phyloP scores from a whole-genome alignment of 2,797 vertebrate species.

The Ispidina lecontei region DNA sequence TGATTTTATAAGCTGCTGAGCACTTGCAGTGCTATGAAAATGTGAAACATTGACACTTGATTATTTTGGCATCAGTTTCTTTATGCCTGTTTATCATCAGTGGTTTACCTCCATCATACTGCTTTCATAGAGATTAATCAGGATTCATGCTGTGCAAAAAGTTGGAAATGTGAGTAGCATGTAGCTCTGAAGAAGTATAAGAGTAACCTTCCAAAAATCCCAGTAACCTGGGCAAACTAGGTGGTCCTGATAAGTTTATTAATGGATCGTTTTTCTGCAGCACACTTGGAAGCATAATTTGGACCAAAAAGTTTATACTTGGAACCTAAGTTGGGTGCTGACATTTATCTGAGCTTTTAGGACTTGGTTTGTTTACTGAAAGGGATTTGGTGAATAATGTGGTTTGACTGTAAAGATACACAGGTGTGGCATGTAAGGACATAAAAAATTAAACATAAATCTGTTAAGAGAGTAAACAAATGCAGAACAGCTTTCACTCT shows the following conservation, averaged over 20 bases:
- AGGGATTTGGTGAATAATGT: neutral
- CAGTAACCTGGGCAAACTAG: neutral
- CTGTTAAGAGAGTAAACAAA: neutral
- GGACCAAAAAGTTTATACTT: neutral
- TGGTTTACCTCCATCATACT: neutral
- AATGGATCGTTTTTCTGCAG: neutral
- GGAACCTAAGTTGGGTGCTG: neutral
- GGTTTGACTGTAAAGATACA: neutral
- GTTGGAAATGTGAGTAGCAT: fast-evolving
- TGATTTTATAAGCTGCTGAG: constrained; percentile 16
- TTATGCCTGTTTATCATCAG: constrained; percentile 1
- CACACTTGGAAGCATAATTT: neutral
- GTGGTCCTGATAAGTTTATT: neutral
- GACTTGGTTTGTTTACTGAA: neutral
- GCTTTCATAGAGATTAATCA: neutral
- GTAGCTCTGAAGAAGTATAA: neutral
- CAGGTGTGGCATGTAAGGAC: neutral
- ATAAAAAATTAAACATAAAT: neutral
- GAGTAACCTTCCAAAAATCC: neutral
- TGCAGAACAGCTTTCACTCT: neutral
- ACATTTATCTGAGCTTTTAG: neutral
- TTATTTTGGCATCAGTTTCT: constrained; percentile 13
- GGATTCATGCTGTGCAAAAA: neutral
- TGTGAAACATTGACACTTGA: neutral
- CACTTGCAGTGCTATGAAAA: neutral